phyloP scores from a whole-genome alignment of 2,113 vertebrate species.

The Bufo gargarizans region DNA sequence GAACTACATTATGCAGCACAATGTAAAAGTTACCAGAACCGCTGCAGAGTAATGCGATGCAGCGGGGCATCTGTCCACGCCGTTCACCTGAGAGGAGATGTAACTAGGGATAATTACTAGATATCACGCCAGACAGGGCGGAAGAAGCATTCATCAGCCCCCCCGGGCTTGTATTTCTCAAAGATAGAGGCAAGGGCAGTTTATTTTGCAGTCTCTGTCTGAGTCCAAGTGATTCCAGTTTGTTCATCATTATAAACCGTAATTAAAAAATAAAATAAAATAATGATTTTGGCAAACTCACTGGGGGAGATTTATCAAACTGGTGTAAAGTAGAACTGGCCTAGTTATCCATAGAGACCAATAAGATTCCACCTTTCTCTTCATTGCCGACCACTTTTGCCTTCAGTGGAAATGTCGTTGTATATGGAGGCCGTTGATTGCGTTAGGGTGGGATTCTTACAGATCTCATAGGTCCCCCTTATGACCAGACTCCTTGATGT shows the following conservation, averaged over 20 bases:
- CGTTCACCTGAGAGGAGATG: not conserved
- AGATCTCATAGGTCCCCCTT: too few species aligned
- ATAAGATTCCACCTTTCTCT: too few species aligned
- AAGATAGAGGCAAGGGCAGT: not conserved
- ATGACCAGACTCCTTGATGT: too few species aligned
- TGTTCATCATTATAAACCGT: not conserved
- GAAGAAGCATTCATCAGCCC: not conserved
- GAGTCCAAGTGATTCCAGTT: not conserved
- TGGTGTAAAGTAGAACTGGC: too few species aligned
- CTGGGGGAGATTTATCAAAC: too few species aligned
- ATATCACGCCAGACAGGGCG: not conserved
- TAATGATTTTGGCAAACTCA: too few species aligned
- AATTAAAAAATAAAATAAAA: not conserved
- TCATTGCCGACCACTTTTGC: too few species aligned
- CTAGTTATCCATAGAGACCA: too few species aligned
- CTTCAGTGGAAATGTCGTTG: too few species aligned
- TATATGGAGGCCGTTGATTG: too few species aligned
- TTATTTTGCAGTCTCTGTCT: not conserved
- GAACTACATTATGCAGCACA: not conserved
- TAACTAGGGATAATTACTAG: not conserved
- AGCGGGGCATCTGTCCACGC: not conserved
- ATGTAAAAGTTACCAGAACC: not conserved
- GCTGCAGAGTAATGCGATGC: constrained; percentile 8
- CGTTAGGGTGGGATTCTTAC: too few species aligned
- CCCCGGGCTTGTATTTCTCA: not conserved